A percentile compares a stretch with the other conserved stretches of the same genome.
These are phyloP conservation scores for Schizaphis graminum DNA, from an alignment of 2,888 invertebrate genomes.

Conservation along the genomic window DNA sequence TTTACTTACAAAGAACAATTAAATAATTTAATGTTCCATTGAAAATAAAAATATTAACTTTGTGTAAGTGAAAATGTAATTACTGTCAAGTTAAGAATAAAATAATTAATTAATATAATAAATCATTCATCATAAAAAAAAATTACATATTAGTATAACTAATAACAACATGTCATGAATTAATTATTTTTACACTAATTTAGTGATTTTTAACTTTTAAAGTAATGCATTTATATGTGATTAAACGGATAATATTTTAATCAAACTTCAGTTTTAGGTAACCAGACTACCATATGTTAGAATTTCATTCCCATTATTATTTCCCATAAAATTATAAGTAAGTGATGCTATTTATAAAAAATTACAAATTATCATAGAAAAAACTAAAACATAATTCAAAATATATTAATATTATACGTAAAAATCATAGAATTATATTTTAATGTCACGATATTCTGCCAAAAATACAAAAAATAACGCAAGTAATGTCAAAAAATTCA, in stretches of 20 bases:
- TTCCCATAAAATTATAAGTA: too few relatives aligned
- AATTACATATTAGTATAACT: background rate
- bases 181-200: background rate
- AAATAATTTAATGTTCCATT: too few relatives aligned
- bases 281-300: too few relatives aligned
- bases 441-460: too few relatives aligned
- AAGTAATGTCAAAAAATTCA: background rate
- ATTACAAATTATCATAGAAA: background rate
- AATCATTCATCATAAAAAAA: background rate
- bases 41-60: background rate
- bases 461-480: background rate
- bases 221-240: background rate
- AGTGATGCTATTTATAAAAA: too few relatives aligned
- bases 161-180: background rate
- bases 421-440: background rate
- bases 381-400: background rate
- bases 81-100: background rate
- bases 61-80: background rate
- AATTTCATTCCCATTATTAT: too few relatives aligned
- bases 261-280: too few relatives aligned
- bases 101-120: background rate
- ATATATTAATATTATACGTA: background rate
- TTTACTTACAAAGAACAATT: background rate
- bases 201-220: background rate
- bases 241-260: background rate